These are phyloP conservation scores for Coryphaenoides rupestris DNA, from an alignment of 2,113 vertebrate species.

Conservation along the genomic window DNA sequence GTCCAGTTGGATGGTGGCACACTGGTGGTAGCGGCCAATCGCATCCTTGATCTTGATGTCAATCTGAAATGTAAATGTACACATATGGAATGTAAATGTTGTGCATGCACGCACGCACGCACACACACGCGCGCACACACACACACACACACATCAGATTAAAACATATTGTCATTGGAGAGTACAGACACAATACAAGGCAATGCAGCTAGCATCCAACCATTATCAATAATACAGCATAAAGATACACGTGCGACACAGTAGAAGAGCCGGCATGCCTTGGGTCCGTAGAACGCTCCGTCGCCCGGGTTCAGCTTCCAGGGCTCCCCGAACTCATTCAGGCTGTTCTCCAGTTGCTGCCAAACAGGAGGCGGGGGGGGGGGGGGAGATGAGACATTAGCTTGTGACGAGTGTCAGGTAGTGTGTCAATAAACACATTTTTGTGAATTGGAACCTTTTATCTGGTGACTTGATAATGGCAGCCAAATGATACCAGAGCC, in stretches of 20 bases:
- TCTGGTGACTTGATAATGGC: too few species aligned
- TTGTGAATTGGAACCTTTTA: too few species aligned
- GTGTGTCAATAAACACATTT: not conserved
- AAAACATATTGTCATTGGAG: too few species aligned
- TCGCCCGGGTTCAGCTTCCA: slow-evolving; percentile 90
- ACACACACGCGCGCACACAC: too few species aligned
- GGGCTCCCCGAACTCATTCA: slow-evolving; percentile 86
- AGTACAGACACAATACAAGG: too few species aligned
- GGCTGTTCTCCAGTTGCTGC: slow-evolving; percentile 90
- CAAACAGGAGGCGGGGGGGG: slow-evolving; percentile 6
- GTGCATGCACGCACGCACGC: too few species aligned
- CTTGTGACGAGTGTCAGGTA: not conserved
- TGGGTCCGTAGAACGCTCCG: slow-evolving; percentile 95
- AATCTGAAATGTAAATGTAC: slow-evolving; percentile 71
- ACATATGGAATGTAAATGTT: too few species aligned
- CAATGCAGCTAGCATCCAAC: too few species aligned
- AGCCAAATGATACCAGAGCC: too few species aligned
- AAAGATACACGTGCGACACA: too few species aligned
- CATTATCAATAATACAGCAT: too few species aligned
- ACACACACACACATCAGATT: too few species aligned
- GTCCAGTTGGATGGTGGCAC: slow-evolving; percentile 94
- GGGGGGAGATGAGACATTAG: slow-evolving; percentile 13
- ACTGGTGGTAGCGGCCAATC: slow-evolving; percentile 91
- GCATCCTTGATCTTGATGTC: slow-evolving; percentile 94
- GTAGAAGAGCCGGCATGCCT: slow-evolving; percentile 69